Percentiles rank a stretch among this genome's conserved stretches.
Evolutionary conservation across 1,140 invertebrate species (phyloP).

Genomic region (Apis cerana): DNA sequence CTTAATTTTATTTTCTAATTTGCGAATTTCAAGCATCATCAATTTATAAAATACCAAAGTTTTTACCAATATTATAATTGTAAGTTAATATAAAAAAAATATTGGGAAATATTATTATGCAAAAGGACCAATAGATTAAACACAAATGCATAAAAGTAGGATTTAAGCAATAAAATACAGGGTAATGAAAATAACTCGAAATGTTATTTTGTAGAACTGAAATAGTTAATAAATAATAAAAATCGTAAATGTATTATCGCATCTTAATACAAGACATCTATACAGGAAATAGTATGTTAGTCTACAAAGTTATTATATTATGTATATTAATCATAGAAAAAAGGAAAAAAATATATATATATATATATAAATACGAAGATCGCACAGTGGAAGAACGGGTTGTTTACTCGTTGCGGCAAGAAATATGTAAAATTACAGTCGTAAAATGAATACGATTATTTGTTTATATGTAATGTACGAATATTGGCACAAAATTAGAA

Average conservation of each 20-base stretch:
- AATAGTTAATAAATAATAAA: slow-evolving; percentile 48
- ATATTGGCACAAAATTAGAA: slow-evolving; percentile 70
- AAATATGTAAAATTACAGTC: slow-evolving; percentile 50
- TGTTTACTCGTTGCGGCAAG: slow-evolving; percentile 34
- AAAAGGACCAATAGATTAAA: slow-evolving; percentile 21
- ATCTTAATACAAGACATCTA: slow-evolving; percentile 41
- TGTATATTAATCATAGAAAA: slow-evolving; percentile 48
- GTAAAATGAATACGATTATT: slow-evolving; percentile 46
- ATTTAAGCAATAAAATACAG: slow-evolving; percentile 58
- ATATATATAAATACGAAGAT: slow-evolving; percentile 39
- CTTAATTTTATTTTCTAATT: not conserved
- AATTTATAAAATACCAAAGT: slow-evolving; percentile 1
- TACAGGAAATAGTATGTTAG: slow-evolving; percentile 38
- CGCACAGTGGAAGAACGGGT: slow-evolving; percentile 37
- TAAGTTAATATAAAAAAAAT: not conserved
- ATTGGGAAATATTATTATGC: not conserved
- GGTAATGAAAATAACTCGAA: slow-evolving; percentile 61
- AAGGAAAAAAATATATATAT: slow-evolving; percentile 11
- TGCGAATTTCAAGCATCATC: not conserved
- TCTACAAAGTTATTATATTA: slow-evolving; percentile 47
- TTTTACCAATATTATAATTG: not conserved
- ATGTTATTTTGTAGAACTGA: slow-evolving; percentile 41
- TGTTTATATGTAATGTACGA: slow-evolving; percentile 39
- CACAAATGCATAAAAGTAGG: slow-evolving; percentile 21
- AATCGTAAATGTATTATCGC: slow-evolving; percentile 48